These are phyloP conservation scores for Tiliacea citrago DNA, from an alignment of 2,888 invertebrate genomes.

Conservation along the genomic window DNA sequence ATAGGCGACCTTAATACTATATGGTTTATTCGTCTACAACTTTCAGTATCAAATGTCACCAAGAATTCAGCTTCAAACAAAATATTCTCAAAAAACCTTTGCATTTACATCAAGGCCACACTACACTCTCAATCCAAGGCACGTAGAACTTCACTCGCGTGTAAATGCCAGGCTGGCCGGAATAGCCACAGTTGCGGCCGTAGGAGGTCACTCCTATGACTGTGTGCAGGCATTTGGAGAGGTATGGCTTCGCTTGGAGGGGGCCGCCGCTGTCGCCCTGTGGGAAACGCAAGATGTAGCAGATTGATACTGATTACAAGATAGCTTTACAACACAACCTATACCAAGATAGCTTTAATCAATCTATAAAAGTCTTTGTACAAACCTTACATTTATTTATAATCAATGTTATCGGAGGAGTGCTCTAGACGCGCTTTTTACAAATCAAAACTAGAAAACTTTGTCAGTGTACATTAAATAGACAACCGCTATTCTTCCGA, in stretches of 20 bases:
- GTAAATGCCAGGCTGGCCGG: constrained; percentile 88
- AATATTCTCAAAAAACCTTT: too few species aligned
- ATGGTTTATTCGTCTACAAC: not conserved
- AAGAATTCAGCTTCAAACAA: not conserved
- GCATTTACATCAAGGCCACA: constrained; percentile 44
- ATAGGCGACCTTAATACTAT: not conserved
- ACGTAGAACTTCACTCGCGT: constrained; percentile 82
- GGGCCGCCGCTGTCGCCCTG: constrained; percentile 60
- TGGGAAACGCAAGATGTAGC: too few species aligned
- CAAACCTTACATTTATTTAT: too few species aligned
- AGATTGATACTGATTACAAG: not conserved
- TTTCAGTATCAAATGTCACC: not conserved
- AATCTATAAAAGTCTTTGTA: too few species aligned
- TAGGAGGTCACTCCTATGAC: constrained; percentile 88
- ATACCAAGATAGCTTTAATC: too few species aligned
- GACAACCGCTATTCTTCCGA: too few species aligned
- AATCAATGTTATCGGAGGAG: too few species aligned
- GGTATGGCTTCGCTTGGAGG: constrained; percentile 52
- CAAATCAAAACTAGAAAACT: too few species aligned
- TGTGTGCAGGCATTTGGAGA: constrained; percentile 85
- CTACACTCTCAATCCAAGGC: constrained; percentile 53
- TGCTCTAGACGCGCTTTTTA: too few species aligned
- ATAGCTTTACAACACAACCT: too few species aligned
- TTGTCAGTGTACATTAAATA: too few species aligned
- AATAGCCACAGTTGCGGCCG: constrained; percentile 79